Base-by-base conservation (phyloP, 2,888 invertebrate genomes). In the Polia nebulosa region DNA sequence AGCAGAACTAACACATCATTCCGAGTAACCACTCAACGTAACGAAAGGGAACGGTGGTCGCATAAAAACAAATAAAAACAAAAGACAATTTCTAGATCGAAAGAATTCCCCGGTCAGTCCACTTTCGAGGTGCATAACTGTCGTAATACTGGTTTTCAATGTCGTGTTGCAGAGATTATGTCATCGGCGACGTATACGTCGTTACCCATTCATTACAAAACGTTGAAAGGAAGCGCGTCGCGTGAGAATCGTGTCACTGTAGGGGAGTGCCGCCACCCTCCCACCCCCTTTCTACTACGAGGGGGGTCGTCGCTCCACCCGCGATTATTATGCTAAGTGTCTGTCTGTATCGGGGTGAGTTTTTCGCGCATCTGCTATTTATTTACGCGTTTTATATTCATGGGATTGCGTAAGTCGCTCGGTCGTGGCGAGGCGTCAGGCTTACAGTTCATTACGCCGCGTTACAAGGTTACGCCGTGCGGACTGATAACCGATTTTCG, bases 301-400 rank as follows among this genome's bases (percentile, higher is more conserved):
- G 63, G 68, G 62, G 78, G 65, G 65, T 55, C 60, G 74, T 57
- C 68, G 80, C 73, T 77, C 81, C 91, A 89, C 91, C 91, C 92
- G 90, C 93, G 91, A 94, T 95, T 95, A 94, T 95, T 94, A 95
- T 95, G 95, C 94, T 93, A 95, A 95, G 94, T 94, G 94, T 94
- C 91, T 92, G 91, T 89, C 91, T 89, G 92, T 91, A 91, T 85
- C 92, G 92, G 94, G 94, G 94, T 90, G 94, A 94, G 89, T 94
- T 95, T 95, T 95, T 95, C 95, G 95, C 95, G 94, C 95, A 95
- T 95, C 95, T 95, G 95, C 94, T 95, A 95, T 95, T 95, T 95
- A 95, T 95, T 95, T 95, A 95, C 94, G 93, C 92, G 92, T 90
- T 95, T 94, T 95, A 93, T 95, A 95, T 95, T 95, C 95, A 95